Percentiles rank a stretch among this genome's conserved stretches.
Evolutionary conservation across 1,140 invertebrate genomes (phyloP).

Genomic region (Cydia pomonella): DNA sequence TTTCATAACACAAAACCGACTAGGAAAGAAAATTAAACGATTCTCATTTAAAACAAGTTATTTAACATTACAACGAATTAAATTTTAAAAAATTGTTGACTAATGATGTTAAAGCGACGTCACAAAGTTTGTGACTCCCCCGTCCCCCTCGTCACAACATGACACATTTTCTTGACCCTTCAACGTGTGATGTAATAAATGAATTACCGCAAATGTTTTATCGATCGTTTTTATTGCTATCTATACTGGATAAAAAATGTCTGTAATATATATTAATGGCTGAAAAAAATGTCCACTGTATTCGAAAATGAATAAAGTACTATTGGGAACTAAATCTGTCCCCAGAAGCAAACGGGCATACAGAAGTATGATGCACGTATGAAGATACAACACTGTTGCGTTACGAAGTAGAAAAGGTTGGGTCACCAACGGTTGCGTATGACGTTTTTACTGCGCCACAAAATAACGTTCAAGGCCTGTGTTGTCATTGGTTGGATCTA

Average conservation of each 20-base stretch:
- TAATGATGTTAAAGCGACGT: too few relatives aligned
- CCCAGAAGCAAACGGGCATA: neutral
- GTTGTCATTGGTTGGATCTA: neutral
- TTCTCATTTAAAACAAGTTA: too few relatives aligned
- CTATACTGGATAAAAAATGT: neutral
- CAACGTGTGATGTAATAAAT: too few relatives aligned
- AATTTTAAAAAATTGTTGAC: too few relatives aligned
- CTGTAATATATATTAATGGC: conserved; percentile 1
- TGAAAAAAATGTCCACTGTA: neutral
- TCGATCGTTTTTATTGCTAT: neutral
- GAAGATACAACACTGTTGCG: neutral
- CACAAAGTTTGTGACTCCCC: too few relatives aligned
- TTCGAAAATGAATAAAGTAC: conserved; percentile 24
- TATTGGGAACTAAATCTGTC: neutral
- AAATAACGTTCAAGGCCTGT: neutral
- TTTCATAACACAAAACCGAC: too few relatives aligned
- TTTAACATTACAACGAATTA: too few relatives aligned
- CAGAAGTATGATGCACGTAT: neutral
- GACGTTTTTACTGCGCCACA: conserved; percentile 24
- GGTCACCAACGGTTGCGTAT: neutral
- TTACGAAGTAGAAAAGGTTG: neutral
- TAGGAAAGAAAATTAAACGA: too few relatives aligned
- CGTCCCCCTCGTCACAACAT: too few relatives aligned
- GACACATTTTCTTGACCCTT: too few relatives aligned
- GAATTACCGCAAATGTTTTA: too few relatives aligned